Conservation (phyloP, 2,113 vertebrate genomes). For the Eulacestoma nigropectus region DNA sequence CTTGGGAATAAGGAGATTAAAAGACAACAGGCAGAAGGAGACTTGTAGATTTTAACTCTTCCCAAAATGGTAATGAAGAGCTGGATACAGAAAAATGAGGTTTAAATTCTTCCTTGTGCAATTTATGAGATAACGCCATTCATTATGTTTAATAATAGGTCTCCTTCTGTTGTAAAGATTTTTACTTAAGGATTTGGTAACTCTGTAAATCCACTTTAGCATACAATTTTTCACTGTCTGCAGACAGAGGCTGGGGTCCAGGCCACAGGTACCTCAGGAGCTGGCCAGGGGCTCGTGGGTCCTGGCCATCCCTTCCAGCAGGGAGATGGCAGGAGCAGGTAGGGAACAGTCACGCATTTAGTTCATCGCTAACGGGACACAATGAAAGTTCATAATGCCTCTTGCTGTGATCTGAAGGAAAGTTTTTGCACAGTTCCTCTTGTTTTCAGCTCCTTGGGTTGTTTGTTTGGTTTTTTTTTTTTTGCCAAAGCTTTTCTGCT, state of each 20-base stretch:
- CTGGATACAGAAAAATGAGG: not conserved
- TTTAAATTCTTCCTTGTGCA: not conserved
- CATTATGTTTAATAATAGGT: constrained; percentile 10
- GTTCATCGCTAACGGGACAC: not conserved
- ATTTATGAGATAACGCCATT: not conserved
- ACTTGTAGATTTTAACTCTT: not conserved
- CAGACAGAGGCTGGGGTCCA: not conserved
- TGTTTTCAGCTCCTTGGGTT: not conserved
- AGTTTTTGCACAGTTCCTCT: not conserved
- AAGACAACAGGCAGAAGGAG: constrained; percentile 3
- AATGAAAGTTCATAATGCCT: not conserved
- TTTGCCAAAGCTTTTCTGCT: not conserved
- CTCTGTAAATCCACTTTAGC: not conserved
- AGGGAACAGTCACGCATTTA: accelerated
- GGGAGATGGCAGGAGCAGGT: not conserved
- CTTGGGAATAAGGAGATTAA: constrained; percentile 17
- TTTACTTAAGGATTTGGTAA: not conserved
- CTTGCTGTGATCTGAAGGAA: not conserved
- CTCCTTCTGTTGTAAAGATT: not conserved
- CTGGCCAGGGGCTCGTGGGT: not conserved
- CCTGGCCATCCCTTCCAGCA: not conserved
- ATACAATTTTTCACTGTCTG: not conserved
- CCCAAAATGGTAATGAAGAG: constrained; percentile 16
- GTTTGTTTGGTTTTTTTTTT: not conserved
- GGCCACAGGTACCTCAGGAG: not conserved